These are phyloP conservation scores for Entosphenus tridentatus DNA, from an alignment of 2,113 vertebrate species.

Conservation along the genomic window DNA sequence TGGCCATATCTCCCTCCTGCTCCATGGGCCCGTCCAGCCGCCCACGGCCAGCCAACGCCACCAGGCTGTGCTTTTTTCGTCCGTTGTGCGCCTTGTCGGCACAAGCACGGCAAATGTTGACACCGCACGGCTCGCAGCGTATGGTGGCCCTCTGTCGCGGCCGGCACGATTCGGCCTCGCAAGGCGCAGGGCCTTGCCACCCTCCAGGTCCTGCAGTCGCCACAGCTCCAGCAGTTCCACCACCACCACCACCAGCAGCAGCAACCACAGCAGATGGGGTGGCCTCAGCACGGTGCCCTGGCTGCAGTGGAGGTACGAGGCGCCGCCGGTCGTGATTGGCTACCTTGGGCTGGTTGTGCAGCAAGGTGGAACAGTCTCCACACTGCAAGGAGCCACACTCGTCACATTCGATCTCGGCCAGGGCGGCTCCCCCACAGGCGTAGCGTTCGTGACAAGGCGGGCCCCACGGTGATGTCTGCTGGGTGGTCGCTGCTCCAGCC, in stretches of 20 bases:
- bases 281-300: slow-evolving; percentile 32
- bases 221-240: too few species aligned
- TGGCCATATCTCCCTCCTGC: slow-evolving; percentile 29
- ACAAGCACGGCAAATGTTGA: slow-evolving; percentile 62
- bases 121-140: slow-evolving; percentile 65
- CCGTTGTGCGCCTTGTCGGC: slow-evolving; percentile 67
- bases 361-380: slow-evolving; percentile 56
- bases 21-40: slow-evolving; percentile 18
- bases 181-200: slow-evolving; percentile 20
- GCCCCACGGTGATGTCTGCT: slow-evolving; percentile 1
- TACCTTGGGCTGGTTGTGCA: slow-evolving; percentile 63
- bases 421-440: slow-evolving; percentile 61
- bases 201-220: slow-evolving; percentile 62
- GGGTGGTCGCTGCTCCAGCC: too few species aligned
- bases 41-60: slow-evolving; percentile 28
- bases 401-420: slow-evolving; percentile 71
- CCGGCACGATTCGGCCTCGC: slow-evolving; percentile 22
- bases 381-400: slow-evolving; percentile 87
- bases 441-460: slow-evolving; percentile 84
- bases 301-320: slow-evolving; percentile 31
- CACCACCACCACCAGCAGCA: too few species aligned
- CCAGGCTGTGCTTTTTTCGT: slow-evolving; percentile 56
- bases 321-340: slow-evolving; percentile 66
- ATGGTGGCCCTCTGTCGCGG: slow-evolving; percentile 39
- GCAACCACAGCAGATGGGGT: too few species aligned